phyloP scores from a whole-genome alignment of 2,888 invertebrate species.

The Anticlea derivata region DNA sequence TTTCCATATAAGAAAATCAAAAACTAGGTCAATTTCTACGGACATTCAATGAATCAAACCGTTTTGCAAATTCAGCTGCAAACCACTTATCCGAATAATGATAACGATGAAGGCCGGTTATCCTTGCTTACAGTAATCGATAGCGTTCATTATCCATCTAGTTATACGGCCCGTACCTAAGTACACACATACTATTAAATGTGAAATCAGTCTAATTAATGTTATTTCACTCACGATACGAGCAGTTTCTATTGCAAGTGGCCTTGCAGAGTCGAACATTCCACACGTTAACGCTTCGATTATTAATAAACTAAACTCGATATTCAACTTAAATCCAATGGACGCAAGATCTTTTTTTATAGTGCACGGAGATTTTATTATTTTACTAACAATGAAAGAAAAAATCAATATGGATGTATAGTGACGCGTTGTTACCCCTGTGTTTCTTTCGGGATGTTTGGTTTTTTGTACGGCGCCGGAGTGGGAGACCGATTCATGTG shows the following conservation, averaged over 20 bases:
- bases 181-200: conserved; percentile 64
- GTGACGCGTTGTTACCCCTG: conserved; percentile 83
- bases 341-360: conserved; percentile 75
- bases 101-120: conserved; percentile 27
- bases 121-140: conserved; percentile 36
- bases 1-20: no score
- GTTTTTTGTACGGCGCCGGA: conserved; percentile 80
- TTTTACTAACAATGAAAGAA: conserved; percentile 80
- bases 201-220: conserved; percentile 75
- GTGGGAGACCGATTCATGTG: conserved; percentile 82
- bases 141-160: conserved; percentile 36
- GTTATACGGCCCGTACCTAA: conserved; percentile 39
- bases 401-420: conserved; percentile 81
- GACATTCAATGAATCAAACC: not conserved
- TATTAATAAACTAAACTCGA: conserved; percentile 79
- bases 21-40: no score
- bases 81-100: conserved; percentile 12
- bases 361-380: conserved; percentile 70
- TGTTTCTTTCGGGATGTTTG: conserved; percentile 83
- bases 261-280: conserved; percentile 80
- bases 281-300: conserved; percentile 82
- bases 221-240: conserved; percentile 79
- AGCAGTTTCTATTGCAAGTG: conserved; percentile 81
- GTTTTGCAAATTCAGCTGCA: conserved; percentile 14
- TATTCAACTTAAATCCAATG: conserved; percentile 77